Evolutionary conservation across 2,888 invertebrate species (phyloP).

Genomic region (Rotaria macrura): DNA sequence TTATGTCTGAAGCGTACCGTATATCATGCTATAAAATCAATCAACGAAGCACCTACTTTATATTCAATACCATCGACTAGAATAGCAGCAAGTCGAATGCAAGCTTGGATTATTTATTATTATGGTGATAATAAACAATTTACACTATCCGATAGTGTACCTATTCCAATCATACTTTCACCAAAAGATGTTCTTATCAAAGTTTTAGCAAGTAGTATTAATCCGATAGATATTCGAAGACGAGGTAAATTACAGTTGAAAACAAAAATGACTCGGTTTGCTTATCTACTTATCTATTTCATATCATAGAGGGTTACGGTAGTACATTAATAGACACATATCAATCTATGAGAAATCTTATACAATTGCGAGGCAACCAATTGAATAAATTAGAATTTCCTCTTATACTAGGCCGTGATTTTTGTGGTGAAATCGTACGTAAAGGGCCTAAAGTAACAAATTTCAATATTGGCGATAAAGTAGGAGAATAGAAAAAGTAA

Average conservation of each 20-base stretch:
- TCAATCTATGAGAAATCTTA: not conserved
- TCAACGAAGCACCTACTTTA: not conserved
- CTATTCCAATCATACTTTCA: not conserved
- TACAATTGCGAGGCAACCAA: not conserved
- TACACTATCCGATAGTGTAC: not conserved
- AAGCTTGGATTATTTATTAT: slow-evolving; percentile 19
- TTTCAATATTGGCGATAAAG: not conserved
- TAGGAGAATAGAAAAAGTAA: not conserved
- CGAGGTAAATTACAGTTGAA: not conserved
- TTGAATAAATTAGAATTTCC: not conserved
- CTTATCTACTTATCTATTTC: not conserved
- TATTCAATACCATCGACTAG: not conserved
- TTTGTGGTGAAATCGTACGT: not conserved
- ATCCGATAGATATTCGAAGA: slow-evolving; percentile 4
- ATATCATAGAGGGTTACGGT: not conserved
- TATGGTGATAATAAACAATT: slow-evolving; percentile 1
- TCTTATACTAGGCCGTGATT: not conserved
- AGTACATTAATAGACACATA: not conserved
- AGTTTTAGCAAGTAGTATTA: not conserved
- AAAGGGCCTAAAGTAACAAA: not conserved
- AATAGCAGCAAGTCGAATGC: not conserved
- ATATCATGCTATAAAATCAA: not conserved
- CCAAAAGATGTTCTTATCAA: slow-evolving; percentile 7
- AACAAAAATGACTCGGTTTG: not conserved
- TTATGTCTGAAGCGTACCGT: not conserved